These are phyloP conservation scores for Scomber japonicus DNA, from an alignment of 2,113 vertebrate genomes.

Conservation along the genomic window DNA sequence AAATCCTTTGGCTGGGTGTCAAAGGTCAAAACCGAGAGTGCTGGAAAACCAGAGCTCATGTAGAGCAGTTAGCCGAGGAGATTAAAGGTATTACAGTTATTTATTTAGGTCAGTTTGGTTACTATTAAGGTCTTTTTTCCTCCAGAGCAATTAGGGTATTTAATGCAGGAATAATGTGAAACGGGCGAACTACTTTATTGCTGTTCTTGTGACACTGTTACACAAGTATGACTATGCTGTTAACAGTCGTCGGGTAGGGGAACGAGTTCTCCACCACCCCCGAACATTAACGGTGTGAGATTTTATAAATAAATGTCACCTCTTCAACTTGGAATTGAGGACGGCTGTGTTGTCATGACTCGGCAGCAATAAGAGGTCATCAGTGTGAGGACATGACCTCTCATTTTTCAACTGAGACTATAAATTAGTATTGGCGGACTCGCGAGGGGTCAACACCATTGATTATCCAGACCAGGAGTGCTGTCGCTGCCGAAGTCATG, in stretches of 20 bases:
- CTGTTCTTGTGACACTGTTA: neutral
- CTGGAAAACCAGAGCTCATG: neutral
- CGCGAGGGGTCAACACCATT: neutral
- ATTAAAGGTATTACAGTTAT: too few species aligned
- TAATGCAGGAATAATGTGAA: too few species aligned
- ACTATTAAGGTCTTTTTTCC: too few species aligned
- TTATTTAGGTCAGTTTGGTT: too few species aligned
- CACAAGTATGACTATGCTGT: neutral
- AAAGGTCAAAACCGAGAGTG: neutral
- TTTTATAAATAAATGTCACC: neutral
- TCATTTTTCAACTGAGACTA: neutral
- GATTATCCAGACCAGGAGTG: constrained; percentile 1
- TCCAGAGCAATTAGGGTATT: too few species aligned
- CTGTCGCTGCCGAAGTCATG: constrained; percentile 11
- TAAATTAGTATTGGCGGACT: neutral
- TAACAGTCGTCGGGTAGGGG: neutral
- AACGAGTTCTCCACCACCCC: neutral
- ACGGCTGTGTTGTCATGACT: constrained; percentile 16
- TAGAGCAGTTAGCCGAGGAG: neutral
- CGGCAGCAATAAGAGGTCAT: neutral
- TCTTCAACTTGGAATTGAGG: neutral
- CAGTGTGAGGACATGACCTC: neutral
- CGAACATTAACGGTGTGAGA: neutral
- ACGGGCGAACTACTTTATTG: neutral
- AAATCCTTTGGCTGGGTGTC: neutral